A percentile compares a stretch with the other conserved stretches of the same genome.
Evolutionary conservation across 2,113 vertebrate species (phyloP).

Genomic region (Hucho hucho): DNA sequence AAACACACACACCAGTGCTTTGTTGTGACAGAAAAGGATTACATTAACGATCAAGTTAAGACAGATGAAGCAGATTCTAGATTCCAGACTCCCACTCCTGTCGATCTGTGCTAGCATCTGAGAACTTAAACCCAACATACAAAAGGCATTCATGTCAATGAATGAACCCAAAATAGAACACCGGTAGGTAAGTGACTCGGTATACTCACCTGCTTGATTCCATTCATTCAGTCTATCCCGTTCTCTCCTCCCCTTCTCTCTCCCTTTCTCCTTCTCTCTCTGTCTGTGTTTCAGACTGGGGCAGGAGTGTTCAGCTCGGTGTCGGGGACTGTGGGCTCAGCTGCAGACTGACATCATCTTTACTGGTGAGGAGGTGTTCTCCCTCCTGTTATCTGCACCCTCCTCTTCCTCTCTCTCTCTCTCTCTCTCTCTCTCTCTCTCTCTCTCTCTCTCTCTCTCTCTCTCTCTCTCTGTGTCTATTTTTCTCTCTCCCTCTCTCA

Average conservation of each 20-base stretch:
- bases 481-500: constrained; percentile 37
- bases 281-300: constrained; percentile 52
- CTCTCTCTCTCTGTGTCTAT: constrained; percentile 68
- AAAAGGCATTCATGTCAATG: neutral
- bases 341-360: constrained; percentile 84
- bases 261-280: constrained; percentile 26
- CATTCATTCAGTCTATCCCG: constrained; percentile 26
- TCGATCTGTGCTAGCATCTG: too few species aligned
- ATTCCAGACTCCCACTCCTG: too few species aligned
- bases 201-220: constrained; percentile 69
- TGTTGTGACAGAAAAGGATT: constrained; percentile 31
- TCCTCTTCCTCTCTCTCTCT: constrained; percentile 13
- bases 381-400: constrained; percentile 71
- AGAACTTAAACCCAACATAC: neutral
- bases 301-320: constrained; percentile 64
- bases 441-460: too few species aligned
- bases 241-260: neutral
- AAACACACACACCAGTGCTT: constrained; percentile 9
- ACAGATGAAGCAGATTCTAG: too few species aligned
- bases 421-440: neutral
- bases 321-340: constrained; percentile 71
- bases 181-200: constrained; percentile 37
- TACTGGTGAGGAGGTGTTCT: constrained; percentile 77
- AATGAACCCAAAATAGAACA: constrained; percentile 36
- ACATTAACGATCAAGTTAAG: neutral